These are phyloP conservation scores for Penaeus monodon DNA, from an alignment of 2,888 invertebrate genomes.

Conservation along the genomic window DNA sequence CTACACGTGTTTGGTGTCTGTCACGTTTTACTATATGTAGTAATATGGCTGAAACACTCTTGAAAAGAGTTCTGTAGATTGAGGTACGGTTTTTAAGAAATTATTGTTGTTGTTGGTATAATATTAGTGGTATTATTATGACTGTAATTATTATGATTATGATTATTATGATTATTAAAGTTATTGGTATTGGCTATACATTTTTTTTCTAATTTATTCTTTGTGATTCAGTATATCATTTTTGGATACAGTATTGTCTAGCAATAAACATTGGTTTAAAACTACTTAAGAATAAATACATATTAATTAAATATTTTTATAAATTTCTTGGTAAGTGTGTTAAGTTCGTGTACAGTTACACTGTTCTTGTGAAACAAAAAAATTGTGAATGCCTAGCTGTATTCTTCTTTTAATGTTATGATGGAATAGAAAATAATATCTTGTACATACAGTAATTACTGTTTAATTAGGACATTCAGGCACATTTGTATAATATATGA, in stretches of 20 bases:
- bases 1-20: slow-evolving; percentile 10
- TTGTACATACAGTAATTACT: slow-evolving; percentile 27
- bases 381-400: background rate
- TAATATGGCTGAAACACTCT: background rate
- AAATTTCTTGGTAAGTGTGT: background rate
- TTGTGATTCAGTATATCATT: background rate
- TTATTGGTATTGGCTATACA: background rate
- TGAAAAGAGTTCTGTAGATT: background rate
- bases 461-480: slow-evolving; percentile 29
- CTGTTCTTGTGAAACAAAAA: background rate
- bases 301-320: slow-evolving; percentile 6
- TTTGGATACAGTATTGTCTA: slow-evolving; percentile 16
- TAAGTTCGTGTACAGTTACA: background rate
- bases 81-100: background rate
- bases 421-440: slow-evolving; percentile 11
- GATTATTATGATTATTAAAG: slow-evolving; percentile 1
- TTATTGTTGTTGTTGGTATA: too few relatives aligned
- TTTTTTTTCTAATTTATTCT: background rate
- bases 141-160: too few relatives aligned
- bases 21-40: slow-evolving; percentile 21
- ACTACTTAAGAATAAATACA: slow-evolving; percentile 3
- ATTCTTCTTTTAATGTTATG: slow-evolving; percentile 9
- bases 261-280: slow-evolving; percentile 33
- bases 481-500: slow-evolving; percentile 27
- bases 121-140: too few relatives aligned